Evolutionary conservation across 2,797 vertebrate species (phyloP).

Genomic region (Acanthurus lineatus): DNA sequence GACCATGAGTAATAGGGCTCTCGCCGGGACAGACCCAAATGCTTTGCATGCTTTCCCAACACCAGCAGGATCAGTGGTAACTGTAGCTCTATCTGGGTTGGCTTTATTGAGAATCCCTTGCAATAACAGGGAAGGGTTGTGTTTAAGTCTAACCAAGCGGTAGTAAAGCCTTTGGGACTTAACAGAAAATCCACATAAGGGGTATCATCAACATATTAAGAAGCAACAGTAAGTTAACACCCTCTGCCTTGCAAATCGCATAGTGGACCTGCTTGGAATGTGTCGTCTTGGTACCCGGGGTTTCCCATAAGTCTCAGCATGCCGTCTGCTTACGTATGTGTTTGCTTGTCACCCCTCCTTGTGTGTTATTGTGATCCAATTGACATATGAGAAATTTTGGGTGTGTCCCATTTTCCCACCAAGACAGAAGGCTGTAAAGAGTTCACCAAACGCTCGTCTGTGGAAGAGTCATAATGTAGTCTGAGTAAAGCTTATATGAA

Average conservation of each 20-base stretch:
- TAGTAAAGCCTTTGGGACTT: constrained; percentile 68
- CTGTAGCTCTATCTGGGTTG: constrained; percentile 64
- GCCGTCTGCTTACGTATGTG: not conserved
- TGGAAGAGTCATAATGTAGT: too few relatives aligned
- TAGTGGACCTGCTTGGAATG: constrained; percentile 26
- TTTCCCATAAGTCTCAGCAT: not conserved
- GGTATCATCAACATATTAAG: constrained; percentile 69
- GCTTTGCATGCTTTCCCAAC: constrained; percentile 77
- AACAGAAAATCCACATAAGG: constrained; percentile 60
- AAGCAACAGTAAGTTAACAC: constrained; percentile 56
- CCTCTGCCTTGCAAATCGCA: constrained; percentile 37
- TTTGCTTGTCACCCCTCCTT: not conserved
- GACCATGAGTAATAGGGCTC: constrained; percentile 67
- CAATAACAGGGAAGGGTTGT: constrained; percentile 74
- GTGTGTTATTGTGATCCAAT: not conserved
- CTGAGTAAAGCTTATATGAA: too few relatives aligned
- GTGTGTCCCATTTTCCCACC: not conserved
- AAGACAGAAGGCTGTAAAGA: not conserved
- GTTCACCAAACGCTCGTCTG: too few relatives aligned
- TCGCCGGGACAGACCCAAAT: constrained; percentile 60
- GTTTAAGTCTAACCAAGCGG: constrained; percentile 67
- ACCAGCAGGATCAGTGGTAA: constrained; percentile 68
- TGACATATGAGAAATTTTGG: not conserved
- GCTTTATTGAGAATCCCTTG: constrained; percentile 64
- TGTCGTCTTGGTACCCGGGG: not conserved